Percentiles rank a stretch among this genome's conserved stretches.
phyloP scores from a whole-genome alignment of 2,888 invertebrate genomes.

The Eupithecia pulchellata region DNA sequence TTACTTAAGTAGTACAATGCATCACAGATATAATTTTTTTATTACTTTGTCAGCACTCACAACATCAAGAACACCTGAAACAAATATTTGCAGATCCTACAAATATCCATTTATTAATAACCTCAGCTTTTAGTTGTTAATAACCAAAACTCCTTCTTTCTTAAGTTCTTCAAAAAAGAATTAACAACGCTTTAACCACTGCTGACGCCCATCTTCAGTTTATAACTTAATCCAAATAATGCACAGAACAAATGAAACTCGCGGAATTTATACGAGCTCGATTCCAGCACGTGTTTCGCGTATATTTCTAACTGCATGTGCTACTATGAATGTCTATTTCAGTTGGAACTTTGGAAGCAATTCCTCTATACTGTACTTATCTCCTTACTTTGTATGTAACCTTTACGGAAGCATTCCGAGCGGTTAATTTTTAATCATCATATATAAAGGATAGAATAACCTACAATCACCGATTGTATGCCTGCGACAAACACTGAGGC shows the following conservation, averaged over 20 bases:
- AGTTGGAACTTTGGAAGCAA: conserved; percentile 31
- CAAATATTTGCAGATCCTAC: no score
- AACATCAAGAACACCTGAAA: no score
- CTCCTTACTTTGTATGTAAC: conserved; percentile 19
- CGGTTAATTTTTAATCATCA: no score
- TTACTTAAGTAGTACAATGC: no score
- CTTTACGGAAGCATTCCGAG: background rate
- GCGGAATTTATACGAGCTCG: conserved; percentile 73
- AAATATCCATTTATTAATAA: no score
- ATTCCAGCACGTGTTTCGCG: conserved; percentile 70
- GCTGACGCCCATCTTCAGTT: background rate
- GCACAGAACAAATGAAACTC: conserved; percentile 68
- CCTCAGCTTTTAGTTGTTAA: no score
- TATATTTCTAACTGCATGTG: conserved; percentile 61
- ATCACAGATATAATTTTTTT: no score
- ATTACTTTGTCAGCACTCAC: no score
- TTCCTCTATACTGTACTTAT: conserved; percentile 5
- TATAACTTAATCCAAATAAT: conserved; percentile 48
- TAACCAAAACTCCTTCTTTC: no score
- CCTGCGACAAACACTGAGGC: no score
- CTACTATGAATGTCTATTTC: conserved; percentile 42
- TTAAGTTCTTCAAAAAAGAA: no score
- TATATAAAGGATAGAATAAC: no score
- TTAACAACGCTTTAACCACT: background rate
- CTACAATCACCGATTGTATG: background rate